Base-by-base conservation (phyloP, 2,888 invertebrate species). In the Resseliella maxima region DNA sequence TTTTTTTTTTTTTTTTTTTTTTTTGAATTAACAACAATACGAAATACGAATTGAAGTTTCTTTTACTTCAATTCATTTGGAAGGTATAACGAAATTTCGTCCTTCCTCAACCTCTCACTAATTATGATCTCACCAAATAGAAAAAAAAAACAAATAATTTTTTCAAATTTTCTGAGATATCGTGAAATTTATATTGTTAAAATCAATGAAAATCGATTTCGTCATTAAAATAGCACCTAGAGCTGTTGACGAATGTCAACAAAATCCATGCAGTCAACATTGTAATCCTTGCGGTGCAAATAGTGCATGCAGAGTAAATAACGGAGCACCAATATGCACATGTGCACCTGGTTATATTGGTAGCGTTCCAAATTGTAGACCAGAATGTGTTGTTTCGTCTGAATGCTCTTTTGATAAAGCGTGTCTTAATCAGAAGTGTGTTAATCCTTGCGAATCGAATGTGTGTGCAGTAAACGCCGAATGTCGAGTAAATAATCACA, bases 311-410 rank as follows among this genome's bases (percentile, higher is more conserved):
- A n/a, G n/a, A n/a, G n/a, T n/a, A n/a, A n/a, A n/a, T n/a, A 92
- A 93, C 88, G 92, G 93, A 86, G 94, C 94, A 89, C 94, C 95
- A 5, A 92, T 96, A 6, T 97, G 97, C 90, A 95, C 95, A 0
- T 97, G 97, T 88, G 91, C 94, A 87, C 93, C 94, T 86, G 92
- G 93, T 46, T 95, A 95, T 89, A 92, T 94, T 86, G 96, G 96
- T 21, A 92, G 93, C 86, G 96, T 96, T 81, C 96, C 96, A 6
- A 95, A 94, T 89, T 96, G 96, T 89, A 93, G 94, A 87, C 96
- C 96, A 0, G 96, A 96, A 91, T 97, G 97, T 90, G 93, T 95
- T 10, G 94, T 95, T 0, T 96, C 96, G 89, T 93, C 95, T 6
- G 96, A 97, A 89, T 97, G 96, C 90, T 93, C 94, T 45, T 94